Evolutionary conservation across 2,888 invertebrate species (phyloP).

Genomic region (Scaptomyza polygonia): DNA sequence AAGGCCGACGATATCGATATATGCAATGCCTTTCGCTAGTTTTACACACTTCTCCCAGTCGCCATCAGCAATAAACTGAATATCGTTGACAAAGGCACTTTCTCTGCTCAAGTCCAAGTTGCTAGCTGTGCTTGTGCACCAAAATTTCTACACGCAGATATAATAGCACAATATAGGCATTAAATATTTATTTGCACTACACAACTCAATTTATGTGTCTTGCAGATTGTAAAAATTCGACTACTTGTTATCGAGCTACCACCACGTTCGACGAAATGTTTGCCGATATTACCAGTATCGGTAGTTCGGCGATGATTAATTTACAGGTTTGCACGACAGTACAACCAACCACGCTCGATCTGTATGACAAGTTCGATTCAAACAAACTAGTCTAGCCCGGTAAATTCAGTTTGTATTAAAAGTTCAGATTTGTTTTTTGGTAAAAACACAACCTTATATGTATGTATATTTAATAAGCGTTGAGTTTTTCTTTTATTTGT

Average conservation of each 20-base stretch:
- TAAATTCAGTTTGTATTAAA: slow-evolving; percentile 15
- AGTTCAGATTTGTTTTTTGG: slow-evolving; percentile 42
- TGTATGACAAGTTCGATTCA: slow-evolving; percentile 30
- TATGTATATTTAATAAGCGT: slow-evolving; percentile 72
- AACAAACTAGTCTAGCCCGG: slow-evolving; percentile 7
- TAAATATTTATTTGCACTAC: slow-evolving; percentile 51
- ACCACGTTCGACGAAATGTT: slow-evolving; percentile 16
- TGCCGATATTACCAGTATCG: slow-evolving; percentile 17
- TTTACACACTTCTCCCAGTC: slow-evolving; percentile 44
- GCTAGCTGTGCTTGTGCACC: slow-evolving; percentile 15
- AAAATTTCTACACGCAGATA: slow-evolving; percentile 11
- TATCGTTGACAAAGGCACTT: slow-evolving; percentile 38
- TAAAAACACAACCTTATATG: slow-evolving; percentile 64
- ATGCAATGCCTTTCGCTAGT: slow-evolving; percentile 41
- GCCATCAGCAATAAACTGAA: slow-evolving; percentile 35
- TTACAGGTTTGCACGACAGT: slow-evolving; percentile 5
- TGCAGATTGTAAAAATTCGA: slow-evolving; percentile 30
- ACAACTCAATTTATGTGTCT: slow-evolving; percentile 35
- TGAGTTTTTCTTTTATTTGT: slow-evolving; percentile 73
- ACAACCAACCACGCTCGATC: slow-evolving; percentile 26
- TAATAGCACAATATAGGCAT: slow-evolving; percentile 38
- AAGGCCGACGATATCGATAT: slow-evolving; percentile 54
- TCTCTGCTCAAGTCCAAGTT: slow-evolving; percentile 19
- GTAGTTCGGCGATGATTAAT: not conserved
- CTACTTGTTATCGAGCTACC: slow-evolving; percentile 24